Evolutionary conservation across 92 coral and sea anemone genomes (phyloP), one percentile per base, ranked within the genome.

Genomic region (Bergia sp.): DNA sequence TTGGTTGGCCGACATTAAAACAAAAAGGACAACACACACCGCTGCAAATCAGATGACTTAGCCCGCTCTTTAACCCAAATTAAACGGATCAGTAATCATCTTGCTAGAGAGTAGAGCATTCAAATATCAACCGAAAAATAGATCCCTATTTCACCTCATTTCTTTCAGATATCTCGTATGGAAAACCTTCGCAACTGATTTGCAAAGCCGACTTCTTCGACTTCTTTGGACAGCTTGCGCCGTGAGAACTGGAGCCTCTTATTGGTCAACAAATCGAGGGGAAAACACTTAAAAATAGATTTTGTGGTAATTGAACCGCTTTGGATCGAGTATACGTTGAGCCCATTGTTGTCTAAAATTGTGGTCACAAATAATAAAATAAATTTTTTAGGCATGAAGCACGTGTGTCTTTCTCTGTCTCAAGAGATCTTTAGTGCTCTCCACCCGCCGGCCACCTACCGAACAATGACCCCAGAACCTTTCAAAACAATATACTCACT

Each of bases 1-100:
- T 97, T 97, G 99, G 99, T 75, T 80, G 82, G 23, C 81, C 21
- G 65, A 83, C 61, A 41, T 77, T 15, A 55, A 89, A 82, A 82
- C 40, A 65, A 82, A 82, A 66, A 38, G 39, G 43, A 41, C 86
- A 65, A 23, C 20, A n/a, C 77, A 41, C 49, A 65, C 21, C 0
- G 86, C 20, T 43, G 76, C 76, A 66, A 82, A 82, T 66, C 86
- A 20, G 71, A 20, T 42, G 20, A 42, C 86, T 29, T 36, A 67
- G 37, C 66, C 55, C 82, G 40, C 2, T 57, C 55, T 7, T 3
- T 39, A 39, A 82, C 20, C 75, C 16, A 55, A 29, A 64, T 10
- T 12, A 82, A 16, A n/a, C 86, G 23, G 38, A 72, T 3, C 74
- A 66, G 43, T 21, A 15, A 37, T 23, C 12, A 37, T 23, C 12